These are phyloP conservation scores for Phenacoccus solenopsis DNA, from an alignment of 1,140 invertebrate species.

Conservation along the genomic window DNA sequence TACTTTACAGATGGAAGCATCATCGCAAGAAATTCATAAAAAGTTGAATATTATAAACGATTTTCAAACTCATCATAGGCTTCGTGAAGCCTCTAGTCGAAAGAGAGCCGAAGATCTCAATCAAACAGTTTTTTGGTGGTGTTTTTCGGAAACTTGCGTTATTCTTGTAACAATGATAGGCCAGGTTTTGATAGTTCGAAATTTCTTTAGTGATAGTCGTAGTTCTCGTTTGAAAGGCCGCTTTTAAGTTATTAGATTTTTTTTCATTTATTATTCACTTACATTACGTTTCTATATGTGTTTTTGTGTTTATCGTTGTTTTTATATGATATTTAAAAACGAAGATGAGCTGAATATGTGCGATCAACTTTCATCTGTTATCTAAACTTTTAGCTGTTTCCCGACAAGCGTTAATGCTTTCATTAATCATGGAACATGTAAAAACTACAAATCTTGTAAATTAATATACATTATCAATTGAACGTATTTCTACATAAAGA, in stretches of 20 bases:
- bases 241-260: not conserved
- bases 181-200: slow-evolving; percentile 85
- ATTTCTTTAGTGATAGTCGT: slow-evolving; percentile 74
- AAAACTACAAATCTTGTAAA: too few species aligned
- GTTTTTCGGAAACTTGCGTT: slow-evolving; percentile 71
- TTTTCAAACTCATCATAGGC: slow-evolving; percentile 89
- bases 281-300: too few species aligned
- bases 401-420: too few species aligned
- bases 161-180: slow-evolving; percentile 72
- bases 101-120: slow-evolving; percentile 93
- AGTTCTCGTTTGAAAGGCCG: not conserved
- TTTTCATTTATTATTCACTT: too few species aligned
- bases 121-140: slow-evolving; percentile 85
- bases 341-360: too few species aligned
- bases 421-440: too few species aligned
- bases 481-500: too few species aligned
- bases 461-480: too few species aligned
- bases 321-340: too few species aligned
- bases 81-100: slow-evolving; percentile 84
- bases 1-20: slow-evolving; percentile 68
- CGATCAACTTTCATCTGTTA: too few species aligned
- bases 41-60: slow-evolving; percentile 75
- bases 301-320: too few species aligned
- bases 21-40: slow-evolving; percentile 76
- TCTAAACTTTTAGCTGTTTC: too few species aligned